phyloP scores from a whole-genome alignment of 1,140 invertebrate species.

The Pseudomyrmex sp. region DNA sequence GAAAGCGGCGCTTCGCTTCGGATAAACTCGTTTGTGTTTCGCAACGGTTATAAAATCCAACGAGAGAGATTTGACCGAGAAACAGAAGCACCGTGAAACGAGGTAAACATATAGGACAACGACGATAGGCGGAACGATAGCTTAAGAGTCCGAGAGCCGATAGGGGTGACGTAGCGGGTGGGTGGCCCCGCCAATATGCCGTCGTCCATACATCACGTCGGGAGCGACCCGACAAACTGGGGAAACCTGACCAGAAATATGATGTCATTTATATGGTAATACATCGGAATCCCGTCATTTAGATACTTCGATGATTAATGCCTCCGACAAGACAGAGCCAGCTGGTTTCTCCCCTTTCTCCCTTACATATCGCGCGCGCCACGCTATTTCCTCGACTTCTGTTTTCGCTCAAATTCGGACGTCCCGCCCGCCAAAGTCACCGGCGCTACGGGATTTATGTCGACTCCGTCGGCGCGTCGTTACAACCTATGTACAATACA shows the following conservation, averaged over 20 bases:
- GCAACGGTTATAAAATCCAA: neutral
- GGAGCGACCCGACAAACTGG: conserved; percentile 85
- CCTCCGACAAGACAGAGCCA: conserved; percentile 84
- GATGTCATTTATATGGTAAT: conserved; percentile 89
- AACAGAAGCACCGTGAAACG: neutral
- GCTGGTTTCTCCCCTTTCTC: conserved; percentile 73
- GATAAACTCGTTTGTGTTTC: neutral
- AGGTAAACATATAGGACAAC: conserved; percentile 49
- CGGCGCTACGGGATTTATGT: conserved; percentile 29
- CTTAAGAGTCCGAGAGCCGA: conserved; percentile 76
- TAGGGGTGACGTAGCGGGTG: conserved; percentile 82
- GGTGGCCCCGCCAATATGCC: conserved; percentile 84
- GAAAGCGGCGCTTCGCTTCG: neutral
- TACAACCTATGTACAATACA: neutral
- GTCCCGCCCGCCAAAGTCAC: conserved; percentile 13
- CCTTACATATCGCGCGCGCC: conserved; percentile 3
- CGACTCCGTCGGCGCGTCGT: neutral
- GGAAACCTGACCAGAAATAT: conserved; percentile 88
- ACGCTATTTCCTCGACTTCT: conserved; percentile 53
- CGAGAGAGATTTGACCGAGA: neutral
- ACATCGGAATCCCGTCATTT: conserved; percentile 89
- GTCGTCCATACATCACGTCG: conserved; percentile 84
- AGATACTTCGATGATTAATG: conserved; percentile 88
- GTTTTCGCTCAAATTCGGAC: conserved; percentile 59
- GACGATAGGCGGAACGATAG: conserved; percentile 70